Conservation (phyloP, 92 coral and sea anemone genomes). For the Phenganax subtilis region DNA sequence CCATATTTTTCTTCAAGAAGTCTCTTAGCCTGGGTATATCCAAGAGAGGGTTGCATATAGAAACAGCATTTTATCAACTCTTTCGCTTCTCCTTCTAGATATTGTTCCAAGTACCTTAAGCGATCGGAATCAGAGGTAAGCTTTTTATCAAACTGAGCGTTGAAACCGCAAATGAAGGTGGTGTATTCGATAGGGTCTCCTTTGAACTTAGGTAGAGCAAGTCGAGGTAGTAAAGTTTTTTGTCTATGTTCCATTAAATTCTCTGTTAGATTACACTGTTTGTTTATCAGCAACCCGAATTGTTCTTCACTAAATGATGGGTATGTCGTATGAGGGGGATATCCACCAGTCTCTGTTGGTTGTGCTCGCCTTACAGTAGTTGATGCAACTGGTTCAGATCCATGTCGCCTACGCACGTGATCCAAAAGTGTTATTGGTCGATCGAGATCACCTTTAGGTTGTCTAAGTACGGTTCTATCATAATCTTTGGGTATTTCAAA, state of each 20-base stretch:
- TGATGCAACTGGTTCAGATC: too few species aligned
- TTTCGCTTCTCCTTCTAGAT: slow-evolving; percentile 11
- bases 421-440: too few species aligned
- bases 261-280: slow-evolving; percentile 21
- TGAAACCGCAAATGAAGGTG: slow-evolving; percentile 9
- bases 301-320: not conserved
- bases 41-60: not conserved
- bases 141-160: slow-evolving; percentile 9
- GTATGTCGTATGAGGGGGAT: too few species aligned
- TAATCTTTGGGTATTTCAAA: too few species aligned
- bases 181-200: slow-evolving; percentile 32
- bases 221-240: slow-evolving; percentile 10
- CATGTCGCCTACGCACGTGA: too few species aligned
- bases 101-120: slow-evolving; percentile 10
- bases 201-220: slow-evolving; percentile 1
- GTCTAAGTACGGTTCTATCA: too few species aligned
- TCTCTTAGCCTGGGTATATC: slow-evolving; percentile 7
- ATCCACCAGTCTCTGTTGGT: too few species aligned
- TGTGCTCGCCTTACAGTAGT: too few species aligned
- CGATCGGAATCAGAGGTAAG: slow-evolving; percentile 14
- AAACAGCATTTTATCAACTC: slow-evolving; percentile 13
- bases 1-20: slow-evolving; percentile 11
- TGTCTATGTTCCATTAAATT: slow-evolving; percentile 15
- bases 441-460: too few species aligned
- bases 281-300: slow-evolving; percentile 11